Evolutionary conservation across 2,888 invertebrate genomes (phyloP).

Genomic region (Melipona beecheii): DNA sequence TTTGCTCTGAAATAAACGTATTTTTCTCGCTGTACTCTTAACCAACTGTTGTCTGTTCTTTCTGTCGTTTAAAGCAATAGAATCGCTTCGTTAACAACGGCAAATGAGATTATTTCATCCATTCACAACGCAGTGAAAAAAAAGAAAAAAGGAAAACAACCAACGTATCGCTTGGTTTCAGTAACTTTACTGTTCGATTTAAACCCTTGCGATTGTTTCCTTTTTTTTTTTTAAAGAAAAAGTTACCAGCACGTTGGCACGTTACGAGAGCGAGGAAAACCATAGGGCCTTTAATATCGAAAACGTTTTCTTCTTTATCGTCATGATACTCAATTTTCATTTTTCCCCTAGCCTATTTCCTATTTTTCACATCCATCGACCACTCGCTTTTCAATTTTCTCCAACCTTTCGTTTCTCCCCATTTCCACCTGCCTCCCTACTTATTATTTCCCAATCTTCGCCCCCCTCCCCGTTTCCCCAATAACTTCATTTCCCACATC

Average conservation of each 20-base stretch:
- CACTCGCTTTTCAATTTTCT: background rate
- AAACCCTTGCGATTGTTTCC: background rate
- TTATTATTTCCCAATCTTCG: conserved; percentile 3
- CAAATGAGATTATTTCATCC: conserved; percentile 27
- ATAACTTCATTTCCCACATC: background rate
- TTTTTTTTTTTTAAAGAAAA: background rate
- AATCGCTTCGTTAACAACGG: conserved; percentile 30
- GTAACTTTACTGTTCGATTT: background rate
- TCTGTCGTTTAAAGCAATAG: conserved; percentile 16
- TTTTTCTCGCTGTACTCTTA: background rate
- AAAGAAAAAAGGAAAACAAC: too few relatives aligned
- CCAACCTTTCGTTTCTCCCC: background rate
- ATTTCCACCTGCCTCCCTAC: background rate
- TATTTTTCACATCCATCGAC: background rate
- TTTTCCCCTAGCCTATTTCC: background rate
- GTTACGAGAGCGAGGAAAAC: background rate
- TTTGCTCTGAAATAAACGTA: background rate
- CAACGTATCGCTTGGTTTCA: background rate
- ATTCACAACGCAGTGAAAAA: background rate
- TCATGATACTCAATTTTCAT: conserved; percentile 3
- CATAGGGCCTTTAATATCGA: background rate
- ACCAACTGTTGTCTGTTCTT: conserved; percentile 6
- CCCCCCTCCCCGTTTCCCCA: background rate
- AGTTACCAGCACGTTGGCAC: too few relatives aligned
- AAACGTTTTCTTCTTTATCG: background rate